Conservation (phyloP, 2,888 invertebrate species). For the Erannis defoliaria region DNA sequence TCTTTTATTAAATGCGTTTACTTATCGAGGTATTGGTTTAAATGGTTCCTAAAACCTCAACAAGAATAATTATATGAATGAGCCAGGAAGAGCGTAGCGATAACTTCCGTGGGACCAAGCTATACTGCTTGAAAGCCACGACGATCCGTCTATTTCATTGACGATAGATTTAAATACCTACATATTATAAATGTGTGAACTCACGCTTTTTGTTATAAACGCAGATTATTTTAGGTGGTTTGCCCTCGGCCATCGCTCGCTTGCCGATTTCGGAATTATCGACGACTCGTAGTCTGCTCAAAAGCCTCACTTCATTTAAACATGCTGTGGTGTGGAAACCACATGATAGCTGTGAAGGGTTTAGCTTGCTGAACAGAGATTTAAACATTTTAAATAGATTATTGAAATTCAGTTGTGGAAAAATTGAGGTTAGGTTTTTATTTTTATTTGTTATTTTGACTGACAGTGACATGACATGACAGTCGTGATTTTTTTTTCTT, state of each 20-base stretch:
- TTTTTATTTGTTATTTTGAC: not conserved
- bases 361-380: slow-evolving; percentile 61
- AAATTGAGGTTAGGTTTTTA: slow-evolving; percentile 44
- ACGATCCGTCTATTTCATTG: too few species aligned
- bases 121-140: not conserved
- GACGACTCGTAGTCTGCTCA: slow-evolving; percentile 95
- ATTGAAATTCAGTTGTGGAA: not conserved
- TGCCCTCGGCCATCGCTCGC: slow-evolving; percentile 97
- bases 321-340: slow-evolving; percentile 87
- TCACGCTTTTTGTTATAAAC: slow-evolving; percentile 93
- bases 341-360: slow-evolving; percentile 48
- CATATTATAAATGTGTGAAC: slow-evolving; percentile 42
- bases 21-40: too few species aligned
- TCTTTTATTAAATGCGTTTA: too few species aligned
- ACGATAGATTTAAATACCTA: not conserved
- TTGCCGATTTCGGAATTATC: slow-evolving; percentile 99
- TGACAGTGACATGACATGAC: not conserved
- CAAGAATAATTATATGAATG: not conserved
- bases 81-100: too few species aligned
- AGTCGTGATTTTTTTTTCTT: not conserved
- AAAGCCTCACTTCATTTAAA: slow-evolving; percentile 89
- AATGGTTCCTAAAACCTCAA: too few species aligned
- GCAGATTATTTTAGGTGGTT: slow-evolving; percentile 97
- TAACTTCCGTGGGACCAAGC: not conserved
- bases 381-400: slow-evolving; percentile 67